These are phyloP conservation scores for Argyrosomus japonicus DNA, from an alignment of 2,113 vertebrate genomes.

Conservation along the genomic window DNA sequence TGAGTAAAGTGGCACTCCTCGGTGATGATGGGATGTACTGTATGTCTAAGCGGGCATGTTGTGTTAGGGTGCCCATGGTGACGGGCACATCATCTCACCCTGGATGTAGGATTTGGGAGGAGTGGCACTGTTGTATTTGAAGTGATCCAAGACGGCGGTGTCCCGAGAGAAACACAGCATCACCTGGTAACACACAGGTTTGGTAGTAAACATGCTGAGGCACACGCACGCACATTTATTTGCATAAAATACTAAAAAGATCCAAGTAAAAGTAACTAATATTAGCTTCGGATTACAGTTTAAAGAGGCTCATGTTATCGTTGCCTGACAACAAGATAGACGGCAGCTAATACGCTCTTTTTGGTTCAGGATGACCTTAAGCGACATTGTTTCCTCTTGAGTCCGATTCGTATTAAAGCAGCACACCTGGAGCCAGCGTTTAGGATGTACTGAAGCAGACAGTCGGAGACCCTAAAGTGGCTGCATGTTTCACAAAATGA, in stretches of 20 bases:
- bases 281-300: neutral
- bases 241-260: neutral
- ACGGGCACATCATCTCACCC: slow-evolving; percentile 84
- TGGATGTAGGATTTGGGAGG: slow-evolving; percentile 93
- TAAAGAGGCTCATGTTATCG: neutral
- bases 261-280: neutral
- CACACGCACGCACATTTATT: neutral
- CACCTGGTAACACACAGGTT: slow-evolving; percentile 83
- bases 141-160: slow-evolving; percentile 93
- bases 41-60: neutral
- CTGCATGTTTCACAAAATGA: slow-evolving; percentile 7
- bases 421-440: slow-evolving; percentile 21
- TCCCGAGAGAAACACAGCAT: slow-evolving; percentile 97
- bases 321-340: neutral
- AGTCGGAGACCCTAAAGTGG: slow-evolving; percentile 13
- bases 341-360: slow-evolving; percentile 7
- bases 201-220: neutral
- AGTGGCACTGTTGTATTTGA: slow-evolving; percentile 94
- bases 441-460: slow-evolving; percentile 15
- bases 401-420: slow-evolving; percentile 29
- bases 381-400: slow-evolving; percentile 7
- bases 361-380: slow-evolving; percentile 12
- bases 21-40: neutral
- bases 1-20: neutral
- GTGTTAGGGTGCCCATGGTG: neutral